phyloP scores from a whole-genome alignment of 2,797 vertebrate genomes.

The Clarias pachynema region DNA sequence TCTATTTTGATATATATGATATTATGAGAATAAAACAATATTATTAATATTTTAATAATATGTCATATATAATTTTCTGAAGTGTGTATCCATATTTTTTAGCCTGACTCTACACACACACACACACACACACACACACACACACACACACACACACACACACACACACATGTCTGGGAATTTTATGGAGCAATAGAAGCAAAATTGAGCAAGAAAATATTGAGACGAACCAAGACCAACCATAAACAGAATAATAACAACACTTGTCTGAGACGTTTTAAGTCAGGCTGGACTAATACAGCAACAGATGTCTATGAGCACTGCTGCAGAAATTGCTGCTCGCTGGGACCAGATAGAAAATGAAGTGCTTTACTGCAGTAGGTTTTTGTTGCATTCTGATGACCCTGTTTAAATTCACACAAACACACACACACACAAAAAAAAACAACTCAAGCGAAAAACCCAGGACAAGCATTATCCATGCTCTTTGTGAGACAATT shows the following conservation, averaged over 20 bases:
- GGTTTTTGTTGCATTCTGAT: slow-evolving; percentile 39
- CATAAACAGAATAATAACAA: neutral
- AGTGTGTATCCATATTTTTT: no score
- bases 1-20: no score
- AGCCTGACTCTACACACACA: no score
- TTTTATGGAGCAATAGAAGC: no score
- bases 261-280: neutral
- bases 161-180: no score
- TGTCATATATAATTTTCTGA: no score
- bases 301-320: neutral
- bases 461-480: slow-evolving; percentile 32
- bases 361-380: slow-evolving; percentile 45
- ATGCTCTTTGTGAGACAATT: neutral
- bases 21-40: no score
- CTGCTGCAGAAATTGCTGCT: neutral
- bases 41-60: no score
- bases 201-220: neutral
- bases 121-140: no score
- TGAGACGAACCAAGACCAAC: neutral
- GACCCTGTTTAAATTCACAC: slow-evolving; percentile 30
- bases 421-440: no score
- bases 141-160: no score
- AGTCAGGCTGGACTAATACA: neutral
- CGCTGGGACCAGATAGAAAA: neutral
- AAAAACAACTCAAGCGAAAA: slow-evolving; percentile 14